phyloP scores from a whole-genome alignment of 2,113 vertebrate genomes.

The Bubo blakistoni region DNA sequence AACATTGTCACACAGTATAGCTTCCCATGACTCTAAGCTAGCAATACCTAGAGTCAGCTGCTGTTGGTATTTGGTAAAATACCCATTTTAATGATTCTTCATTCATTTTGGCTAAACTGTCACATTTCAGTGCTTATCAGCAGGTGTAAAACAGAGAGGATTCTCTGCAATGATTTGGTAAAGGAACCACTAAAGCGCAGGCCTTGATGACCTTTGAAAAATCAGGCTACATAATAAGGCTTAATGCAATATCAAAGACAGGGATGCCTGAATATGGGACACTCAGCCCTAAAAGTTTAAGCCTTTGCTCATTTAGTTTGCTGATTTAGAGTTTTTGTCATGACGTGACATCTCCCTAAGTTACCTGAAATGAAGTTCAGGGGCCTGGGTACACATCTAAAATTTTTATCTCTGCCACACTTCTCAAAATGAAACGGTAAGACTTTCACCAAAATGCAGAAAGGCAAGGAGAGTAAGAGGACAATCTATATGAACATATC shows the following conservation, averaged over 20 bases:
- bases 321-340: not conserved
- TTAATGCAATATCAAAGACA: not conserved
- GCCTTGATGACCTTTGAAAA: not conserved
- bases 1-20: not conserved
- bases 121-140: not conserved
- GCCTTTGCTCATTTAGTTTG: not conserved
- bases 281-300: not conserved
- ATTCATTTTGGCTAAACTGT: not conserved
- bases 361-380: not conserved
- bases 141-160: not conserved
- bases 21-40: not conserved
- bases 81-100: not conserved
- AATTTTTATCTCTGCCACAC: not conserved
- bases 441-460: not conserved
- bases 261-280: not conserved
- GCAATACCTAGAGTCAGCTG: not conserved
- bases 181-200: not conserved
- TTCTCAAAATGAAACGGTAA: not conserved
- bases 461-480: not conserved
- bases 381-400: not conserved
- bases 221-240: not conserved
- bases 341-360: not conserved
- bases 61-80: not conserved
- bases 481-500: not conserved
- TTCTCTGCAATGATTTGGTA: not conserved